A percentile compares a stretch with the other conserved stretches of the same genome.
phyloP scores from a whole-genome alignment of 2,797 vertebrate genomes.

The Allobates femoralis region DNA sequence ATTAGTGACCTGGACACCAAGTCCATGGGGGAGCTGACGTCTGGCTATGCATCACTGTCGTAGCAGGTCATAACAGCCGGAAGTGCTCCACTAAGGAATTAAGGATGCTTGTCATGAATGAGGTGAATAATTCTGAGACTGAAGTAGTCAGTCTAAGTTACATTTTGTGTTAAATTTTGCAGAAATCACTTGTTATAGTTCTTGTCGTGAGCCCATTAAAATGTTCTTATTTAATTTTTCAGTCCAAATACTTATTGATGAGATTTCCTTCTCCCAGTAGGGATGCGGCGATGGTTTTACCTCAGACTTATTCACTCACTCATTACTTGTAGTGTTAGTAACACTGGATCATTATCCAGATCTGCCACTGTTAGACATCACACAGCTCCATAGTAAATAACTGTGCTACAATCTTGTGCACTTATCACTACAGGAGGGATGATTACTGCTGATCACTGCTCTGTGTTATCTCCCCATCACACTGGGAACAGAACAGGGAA shows the following conservation, averaged over 20 bases:
- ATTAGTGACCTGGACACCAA: too few species aligned
- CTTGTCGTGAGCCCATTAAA: too few species aligned
- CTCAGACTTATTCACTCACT: neutral
- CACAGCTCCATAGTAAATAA: neutral
- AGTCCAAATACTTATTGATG: neutral
- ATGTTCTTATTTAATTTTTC: neutral
- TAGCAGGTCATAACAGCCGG: too few species aligned
- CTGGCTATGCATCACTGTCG: too few species aligned
- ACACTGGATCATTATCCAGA: neutral
- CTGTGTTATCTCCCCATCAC: neutral
- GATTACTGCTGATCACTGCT: neutral
- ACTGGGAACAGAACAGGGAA: neutral
- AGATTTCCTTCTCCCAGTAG: neutral
- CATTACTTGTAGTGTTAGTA: neutral
- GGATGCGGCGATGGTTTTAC: neutral
- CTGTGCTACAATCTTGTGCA: neutral
- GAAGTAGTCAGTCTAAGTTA: too few species aligned
- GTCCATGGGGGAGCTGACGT: too few species aligned
- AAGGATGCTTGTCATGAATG: too few species aligned
- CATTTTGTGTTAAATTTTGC: too few species aligned
- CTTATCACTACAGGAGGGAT: neutral
- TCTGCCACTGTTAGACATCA: neutral
- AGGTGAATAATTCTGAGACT: too few species aligned
- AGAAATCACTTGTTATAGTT: too few species aligned
- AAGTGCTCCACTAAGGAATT: too few species aligned